These are phyloP conservation scores for Eumeta japonica DNA, from an alignment of 1,140 invertebrate species.

Conservation along the genomic window DNA sequence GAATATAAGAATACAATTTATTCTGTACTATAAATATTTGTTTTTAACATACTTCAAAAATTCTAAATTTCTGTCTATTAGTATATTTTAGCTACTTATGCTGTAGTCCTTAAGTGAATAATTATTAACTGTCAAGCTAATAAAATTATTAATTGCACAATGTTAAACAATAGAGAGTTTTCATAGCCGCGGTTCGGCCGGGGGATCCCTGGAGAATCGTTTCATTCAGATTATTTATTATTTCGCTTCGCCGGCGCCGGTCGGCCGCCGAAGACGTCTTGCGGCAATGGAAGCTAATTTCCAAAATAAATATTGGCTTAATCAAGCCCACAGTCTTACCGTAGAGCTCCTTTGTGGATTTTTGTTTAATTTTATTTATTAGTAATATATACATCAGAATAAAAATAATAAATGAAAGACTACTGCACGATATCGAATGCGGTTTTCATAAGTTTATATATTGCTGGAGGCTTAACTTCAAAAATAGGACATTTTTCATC, in stretches of 20 bases:
- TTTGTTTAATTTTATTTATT: neutral
- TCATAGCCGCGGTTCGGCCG: too few relatives aligned
- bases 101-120: constrained; percentile 2
- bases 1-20: too few relatives aligned
- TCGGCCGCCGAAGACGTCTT: constrained; percentile 27
- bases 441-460: too few relatives aligned
- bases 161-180: constrained; percentile 44
- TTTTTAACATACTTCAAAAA: too few relatives aligned
- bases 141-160: constrained; percentile 49
- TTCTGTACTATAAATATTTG: too few relatives aligned
- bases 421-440: too few relatives aligned
- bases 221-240: constrained; percentile 51
- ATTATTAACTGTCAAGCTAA: constrained; percentile 12
- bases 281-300: constrained; percentile 50
- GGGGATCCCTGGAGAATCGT: constrained; percentile 30
- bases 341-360: neutral
- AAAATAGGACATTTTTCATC: too few relatives aligned
- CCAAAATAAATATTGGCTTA: constrained; percentile 57
- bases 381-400: too few relatives aligned
- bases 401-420: too few relatives aligned
- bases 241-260: too few relatives aligned
- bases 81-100: constrained; percentile 2
- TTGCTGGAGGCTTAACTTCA: too few relatives aligned
- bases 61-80: constrained; percentile 5
- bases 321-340: constrained; percentile 26